Evolutionary conservation across 2,888 invertebrate species (phyloP).

Genomic region (Epinotia nisella): DNA sequence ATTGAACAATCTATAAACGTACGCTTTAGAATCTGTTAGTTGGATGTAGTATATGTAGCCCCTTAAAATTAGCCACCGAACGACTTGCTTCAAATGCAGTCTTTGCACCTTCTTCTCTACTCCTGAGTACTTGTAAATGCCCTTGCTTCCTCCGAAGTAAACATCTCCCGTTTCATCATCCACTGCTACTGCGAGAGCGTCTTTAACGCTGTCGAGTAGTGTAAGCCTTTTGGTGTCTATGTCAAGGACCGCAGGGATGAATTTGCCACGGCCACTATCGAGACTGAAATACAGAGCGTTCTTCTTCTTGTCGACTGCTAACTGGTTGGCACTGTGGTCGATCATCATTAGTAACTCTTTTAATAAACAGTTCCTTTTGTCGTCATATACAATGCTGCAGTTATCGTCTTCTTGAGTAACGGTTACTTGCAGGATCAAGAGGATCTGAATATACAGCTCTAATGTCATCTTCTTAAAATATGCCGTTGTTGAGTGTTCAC

Average conservation of each 20-base stretch:
- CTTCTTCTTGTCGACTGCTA: conserved; percentile 28
- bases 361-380: conserved; percentile 11
- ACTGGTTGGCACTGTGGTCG: conserved; percentile 25
- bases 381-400: conserved; percentile 21
- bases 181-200: conserved; percentile 25
- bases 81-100: conserved; percentile 9
- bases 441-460: conserved; percentile 4
- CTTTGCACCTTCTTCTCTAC: background rate
- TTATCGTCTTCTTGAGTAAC: background rate
- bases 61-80: conserved; percentile 13
- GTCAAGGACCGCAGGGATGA: conserved; percentile 16
- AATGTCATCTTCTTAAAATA: background rate
- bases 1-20: conserved; percentile 14
- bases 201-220: conserved; percentile 6
- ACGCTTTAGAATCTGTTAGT: conserved; percentile 17
- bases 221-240: conserved; percentile 22
- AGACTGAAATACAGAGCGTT: conserved; percentile 19
- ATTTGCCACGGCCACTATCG: conserved; percentile 15
- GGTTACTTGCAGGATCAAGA: conserved; percentile 9
- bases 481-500: background rate
- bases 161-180: conserved; percentile 16
- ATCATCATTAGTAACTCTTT: conserved; percentile 29
- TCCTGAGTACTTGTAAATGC: conserved; percentile 22
- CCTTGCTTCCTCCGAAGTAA: conserved; percentile 26
- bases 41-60: conserved; percentile 23